Evolutionary conservation across 2,113 vertebrate species (phyloP), one percentile per base, ranked within the genome.

Genomic region (Trogon melanurus): DNA sequence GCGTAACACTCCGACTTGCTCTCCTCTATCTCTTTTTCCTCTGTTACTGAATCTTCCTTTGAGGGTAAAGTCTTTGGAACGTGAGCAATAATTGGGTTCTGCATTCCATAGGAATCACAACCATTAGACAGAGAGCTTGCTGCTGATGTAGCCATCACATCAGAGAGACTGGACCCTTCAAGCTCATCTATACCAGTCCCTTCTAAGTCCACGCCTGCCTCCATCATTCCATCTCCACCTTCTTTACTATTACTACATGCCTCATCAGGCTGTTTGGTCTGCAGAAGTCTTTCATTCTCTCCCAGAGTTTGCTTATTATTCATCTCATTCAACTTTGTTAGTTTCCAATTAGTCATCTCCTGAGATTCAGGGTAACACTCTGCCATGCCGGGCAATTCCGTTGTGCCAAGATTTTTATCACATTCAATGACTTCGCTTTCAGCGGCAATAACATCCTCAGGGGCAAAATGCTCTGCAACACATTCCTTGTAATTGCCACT

Each of bases 11-110:
- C 99, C 86, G 98, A 99, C 88, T 99, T 99, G 98, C 99, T 99
- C 96, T 99, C 99, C 94, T 99, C 99, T 97, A 99, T 99, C 96
- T 99, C 99, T 89, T 99, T 99, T 97, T 99, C 99, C 97, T 99
- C 99, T 13, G 98, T 99, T 71, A 99, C 98, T 2, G 99, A 99
- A 97, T 99, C 99, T 98, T 99, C 99, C 97, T 99, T 99, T 84
- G 99, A 99, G 82, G 99, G 98, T 96, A 98, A 95, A 98, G 98
- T 97, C 98, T 98, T 97, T 98, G 98, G 97, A 97, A 98, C 97
- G 82, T 98, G 98, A 95, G 97, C 95, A 97, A 98, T 93, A 94
- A 91, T 61, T 72, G 98, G 96, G 95, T 97, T 98, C 95, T 98
- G 98, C 95, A 98, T 98, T 98, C 98, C 98, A 98, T 97, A 98